These are phyloP conservation scores for Palythoa grandis DNA, from an alignment of 92 coral and sea anemone genomes.

Conservation along the genomic window DNA sequence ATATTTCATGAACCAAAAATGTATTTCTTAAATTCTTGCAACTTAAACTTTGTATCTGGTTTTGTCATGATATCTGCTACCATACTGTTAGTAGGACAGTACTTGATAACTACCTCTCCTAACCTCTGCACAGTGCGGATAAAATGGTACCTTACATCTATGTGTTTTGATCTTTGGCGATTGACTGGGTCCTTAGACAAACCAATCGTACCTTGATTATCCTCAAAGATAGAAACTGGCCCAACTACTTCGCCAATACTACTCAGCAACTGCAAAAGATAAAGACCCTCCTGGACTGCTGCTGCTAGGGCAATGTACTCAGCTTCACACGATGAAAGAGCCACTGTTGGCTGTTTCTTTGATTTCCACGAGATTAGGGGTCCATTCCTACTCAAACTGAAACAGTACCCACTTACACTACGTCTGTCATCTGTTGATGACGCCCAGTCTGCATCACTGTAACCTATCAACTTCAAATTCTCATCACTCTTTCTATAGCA, in stretches of 20 bases:
- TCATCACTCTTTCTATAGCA: constrained; percentile 11
- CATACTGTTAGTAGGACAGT: constrained; percentile 41
- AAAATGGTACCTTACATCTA: constrained; percentile 37
- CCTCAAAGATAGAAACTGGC: constrained; percentile 28
- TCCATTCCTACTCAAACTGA: constrained; percentile 9
- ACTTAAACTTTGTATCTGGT: constrained; percentile 13
- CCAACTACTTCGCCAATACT: neutral
- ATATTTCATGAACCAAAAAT: constrained; percentile 32
- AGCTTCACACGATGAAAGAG: constrained; percentile 42
- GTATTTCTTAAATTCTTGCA: constrained; percentile 31
- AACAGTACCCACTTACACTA: constrained; percentile 37
- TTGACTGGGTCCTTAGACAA: constrained; percentile 28
- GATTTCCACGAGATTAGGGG: constrained; percentile 36
- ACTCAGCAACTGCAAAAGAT: constrained; percentile 20
- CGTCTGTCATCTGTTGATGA: constrained; percentile 43
- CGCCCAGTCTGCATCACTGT: constrained; percentile 42
- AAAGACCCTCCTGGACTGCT: constrained; percentile 36
- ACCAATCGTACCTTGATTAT: constrained; percentile 34
- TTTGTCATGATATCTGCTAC: constrained; percentile 44
- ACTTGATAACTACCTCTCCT: constrained; percentile 25
- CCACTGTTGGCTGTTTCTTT: constrained; percentile 31
- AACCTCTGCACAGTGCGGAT: constrained; percentile 4
- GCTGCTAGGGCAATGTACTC: constrained; percentile 37
- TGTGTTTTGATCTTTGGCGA: constrained; percentile 27
- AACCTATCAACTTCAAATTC: constrained; percentile 19